Conservation (phyloP, 2,888 invertebrate species). For the Neelides folsomi region DNA sequence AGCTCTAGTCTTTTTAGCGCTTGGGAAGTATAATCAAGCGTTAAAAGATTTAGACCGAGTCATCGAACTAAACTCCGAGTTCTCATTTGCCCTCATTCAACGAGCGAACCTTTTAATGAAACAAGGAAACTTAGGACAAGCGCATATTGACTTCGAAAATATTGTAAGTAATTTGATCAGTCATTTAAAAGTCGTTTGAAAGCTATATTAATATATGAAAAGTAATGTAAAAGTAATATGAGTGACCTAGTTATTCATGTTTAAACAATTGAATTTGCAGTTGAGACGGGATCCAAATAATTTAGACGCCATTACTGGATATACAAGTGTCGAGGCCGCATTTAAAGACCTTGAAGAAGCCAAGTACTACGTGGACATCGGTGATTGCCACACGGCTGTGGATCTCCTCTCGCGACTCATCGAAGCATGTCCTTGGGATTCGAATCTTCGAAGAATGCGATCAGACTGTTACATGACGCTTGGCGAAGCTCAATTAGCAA, state of each 20-base stretch:
- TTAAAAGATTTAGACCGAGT: slow-evolving; percentile 85
- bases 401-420: slow-evolving; percentile 34
- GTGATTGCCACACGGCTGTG: slow-evolving; percentile 51
- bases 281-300: slow-evolving; percentile 60
- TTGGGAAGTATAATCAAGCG: slow-evolving; percentile 91
- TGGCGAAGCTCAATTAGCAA: slow-evolving; percentile 71
- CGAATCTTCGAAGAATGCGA: slow-evolving; percentile 64
- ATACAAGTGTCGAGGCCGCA: slow-evolving; percentile 51
- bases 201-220: too few species aligned
- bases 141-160: slow-evolving; percentile 64
- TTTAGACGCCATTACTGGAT: slow-evolving; percentile 57
- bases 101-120: slow-evolving; percentile 81
- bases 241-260: too few species aligned
- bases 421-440: slow-evolving; percentile 73
- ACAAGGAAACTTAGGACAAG: slow-evolving; percentile 67
- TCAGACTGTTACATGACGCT: slow-evolving; percentile 69
- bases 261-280: slow-evolving; percentile 38
- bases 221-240: too few species aligned
- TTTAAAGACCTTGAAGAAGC: slow-evolving; percentile 51
- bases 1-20: slow-evolving; percentile 87
- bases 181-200: slow-evolving; percentile 3
- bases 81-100: slow-evolving; percentile 63
- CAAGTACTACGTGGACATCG: slow-evolving; percentile 48
- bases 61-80: slow-evolving; percentile 85
- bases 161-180: slow-evolving; percentile 55